phyloP scores from a whole-genome alignment of 2,888 invertebrate species.

The Drosophila stalkeri region DNA sequence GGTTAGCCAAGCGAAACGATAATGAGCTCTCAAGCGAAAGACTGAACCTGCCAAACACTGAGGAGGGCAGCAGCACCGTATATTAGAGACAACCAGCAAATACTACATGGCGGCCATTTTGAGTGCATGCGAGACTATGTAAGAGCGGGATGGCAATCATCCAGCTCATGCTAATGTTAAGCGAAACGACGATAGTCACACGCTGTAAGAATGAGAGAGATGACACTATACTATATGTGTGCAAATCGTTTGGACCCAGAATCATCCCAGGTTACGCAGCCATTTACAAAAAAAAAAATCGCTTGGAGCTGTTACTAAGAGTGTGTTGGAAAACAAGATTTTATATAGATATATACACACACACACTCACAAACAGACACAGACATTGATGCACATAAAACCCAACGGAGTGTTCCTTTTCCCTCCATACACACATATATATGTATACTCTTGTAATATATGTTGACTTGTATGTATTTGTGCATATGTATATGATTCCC shows the following conservation, averaged over 20 bases:
- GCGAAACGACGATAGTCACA: constrained; percentile 28
- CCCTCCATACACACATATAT: background rate
- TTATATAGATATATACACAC: constrained; percentile 7
- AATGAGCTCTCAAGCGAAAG: constrained; percentile 84
- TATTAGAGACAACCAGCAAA: constrained; percentile 43
- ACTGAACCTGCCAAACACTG: constrained; percentile 59
- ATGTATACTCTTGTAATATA: background rate
- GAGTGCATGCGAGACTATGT: constrained; percentile 5
- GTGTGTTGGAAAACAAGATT: constrained; percentile 37
- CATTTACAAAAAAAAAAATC: constrained; percentile 54
- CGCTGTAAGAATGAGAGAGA: constrained; percentile 19
- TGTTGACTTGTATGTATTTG: background rate
- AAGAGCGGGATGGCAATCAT: constrained; percentile 33
- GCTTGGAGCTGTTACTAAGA: constrained; percentile 50
- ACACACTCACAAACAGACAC: constrained; percentile 5
- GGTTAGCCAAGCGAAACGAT: constrained; percentile 83
- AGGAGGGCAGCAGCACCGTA: constrained; percentile 42
- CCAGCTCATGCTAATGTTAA: background rate
- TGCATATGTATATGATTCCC: background rate
- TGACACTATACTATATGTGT: constrained; percentile 11
- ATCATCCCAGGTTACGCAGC: constrained; percentile 47
- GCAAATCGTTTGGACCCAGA: constrained; percentile 41
- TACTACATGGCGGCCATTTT: constrained; percentile 62
- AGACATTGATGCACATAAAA: constrained; percentile 7
- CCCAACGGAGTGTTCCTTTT: constrained; percentile 2